These are phyloP conservation scores for Lasius fuliginosus DNA, from an alignment of 2,888 invertebrate species.

Conservation along the genomic window DNA sequence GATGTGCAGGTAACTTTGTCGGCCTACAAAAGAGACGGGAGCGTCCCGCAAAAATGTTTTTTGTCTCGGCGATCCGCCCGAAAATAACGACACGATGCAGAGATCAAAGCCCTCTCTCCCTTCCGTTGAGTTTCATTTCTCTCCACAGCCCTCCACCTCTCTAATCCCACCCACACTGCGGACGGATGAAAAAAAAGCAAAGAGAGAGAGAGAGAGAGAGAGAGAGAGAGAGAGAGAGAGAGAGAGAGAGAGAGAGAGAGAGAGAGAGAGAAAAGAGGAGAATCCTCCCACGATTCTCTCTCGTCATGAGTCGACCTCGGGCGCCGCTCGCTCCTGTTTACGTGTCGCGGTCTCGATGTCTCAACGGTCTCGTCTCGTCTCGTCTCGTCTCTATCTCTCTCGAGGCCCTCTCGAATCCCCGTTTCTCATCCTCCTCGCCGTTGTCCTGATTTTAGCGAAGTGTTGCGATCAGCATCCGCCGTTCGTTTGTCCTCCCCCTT, in stretches of 20 bases:
- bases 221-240: no score
- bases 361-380: conserved; percentile 49
- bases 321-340: conserved; percentile 74
- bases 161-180: conserved; percentile 44
- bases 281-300: conserved; percentile 74
- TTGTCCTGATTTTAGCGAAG: conserved; percentile 76
- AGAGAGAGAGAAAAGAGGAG: conserved; percentile 52
- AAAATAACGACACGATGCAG: conserved; percentile 66
- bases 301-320: conserved; percentile 71
- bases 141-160: conserved; percentile 6
- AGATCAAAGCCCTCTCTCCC: conserved; percentile 62
- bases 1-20: conserved; percentile 39
- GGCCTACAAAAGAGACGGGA: conserved; percentile 41
- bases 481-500: conserved; percentile 53
- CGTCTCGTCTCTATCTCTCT: conserved; percentile 45
- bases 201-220: no score
- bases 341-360: conserved; percentile 68
- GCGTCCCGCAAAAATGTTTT: conserved; percentile 60
- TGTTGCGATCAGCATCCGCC: conserved; percentile 73
- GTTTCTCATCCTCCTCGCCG: conserved; percentile 70
- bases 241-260: no score
- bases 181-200: conserved; percentile 4
- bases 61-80: conserved; percentile 63
- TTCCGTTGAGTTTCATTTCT: conserved; percentile 21
- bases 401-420: conserved; percentile 68